phyloP scores from a whole-genome alignment of 2,113 vertebrate genomes.

The Cyanoderma ruficeps region DNA sequence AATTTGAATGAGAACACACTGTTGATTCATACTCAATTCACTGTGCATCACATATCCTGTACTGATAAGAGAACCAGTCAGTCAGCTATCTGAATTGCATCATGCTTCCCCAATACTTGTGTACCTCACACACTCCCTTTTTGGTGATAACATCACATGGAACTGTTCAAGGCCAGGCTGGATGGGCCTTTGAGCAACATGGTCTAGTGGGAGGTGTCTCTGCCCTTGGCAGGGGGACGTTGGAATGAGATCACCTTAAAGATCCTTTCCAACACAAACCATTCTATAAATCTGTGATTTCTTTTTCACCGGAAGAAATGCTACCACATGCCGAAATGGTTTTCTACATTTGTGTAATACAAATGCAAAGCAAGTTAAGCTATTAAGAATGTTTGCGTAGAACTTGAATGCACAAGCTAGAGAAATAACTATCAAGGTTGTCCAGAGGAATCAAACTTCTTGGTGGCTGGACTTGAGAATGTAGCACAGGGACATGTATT shows the following conservation, averaged over 20 bases:
- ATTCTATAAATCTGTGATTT: neutral
- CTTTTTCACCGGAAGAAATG: neutral
- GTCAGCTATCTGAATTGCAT: neutral
- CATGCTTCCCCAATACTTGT: neutral
- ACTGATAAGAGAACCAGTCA: neutral
- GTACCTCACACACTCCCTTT: neutral
- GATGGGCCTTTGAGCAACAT: neutral
- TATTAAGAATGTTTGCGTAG: neutral
- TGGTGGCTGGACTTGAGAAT: neutral
- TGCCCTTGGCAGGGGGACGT: too few species aligned
- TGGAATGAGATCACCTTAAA: neutral
- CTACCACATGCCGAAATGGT: neutral
- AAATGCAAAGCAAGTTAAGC: neutral
- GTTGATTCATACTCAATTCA: neutral
- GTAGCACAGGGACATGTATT: neutral
- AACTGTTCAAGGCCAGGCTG: neutral
- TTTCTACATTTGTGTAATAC: neutral
- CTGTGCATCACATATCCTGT: neutral
- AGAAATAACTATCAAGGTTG: neutral
- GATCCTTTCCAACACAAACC: neutral
- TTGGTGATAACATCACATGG: neutral
- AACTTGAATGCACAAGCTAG: neutral
- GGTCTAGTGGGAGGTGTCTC: neutral
- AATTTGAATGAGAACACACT: neutral
- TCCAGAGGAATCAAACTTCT: neutral